Evolutionary conservation across 2,113 vertebrate genomes (phyloP).

Genomic region (Bubalus kerabau): DNA sequence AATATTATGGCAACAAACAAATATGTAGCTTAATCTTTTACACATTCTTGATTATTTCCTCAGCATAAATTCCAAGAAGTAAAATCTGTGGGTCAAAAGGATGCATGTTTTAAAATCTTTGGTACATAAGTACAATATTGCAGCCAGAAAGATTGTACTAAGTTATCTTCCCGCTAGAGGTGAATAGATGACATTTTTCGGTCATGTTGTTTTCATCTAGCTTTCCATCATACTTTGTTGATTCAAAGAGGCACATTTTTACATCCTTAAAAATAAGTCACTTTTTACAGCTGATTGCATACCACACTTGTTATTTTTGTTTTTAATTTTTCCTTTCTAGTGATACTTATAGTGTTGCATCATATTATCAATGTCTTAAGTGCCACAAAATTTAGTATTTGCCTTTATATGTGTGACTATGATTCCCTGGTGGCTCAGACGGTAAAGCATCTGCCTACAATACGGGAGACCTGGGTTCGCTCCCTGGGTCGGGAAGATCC

Average conservation of each 20-base stretch:
- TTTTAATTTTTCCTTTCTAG: not conserved
- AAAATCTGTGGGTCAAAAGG: constrained; percentile 42
- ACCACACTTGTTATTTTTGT: not conserved
- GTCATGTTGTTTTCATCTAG: not conserved
- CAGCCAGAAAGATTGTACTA: constrained; percentile 12
- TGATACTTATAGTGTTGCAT: not conserved
- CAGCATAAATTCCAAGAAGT: constrained; percentile 40
- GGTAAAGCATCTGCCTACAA: too few relatives aligned
- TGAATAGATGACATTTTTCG: constrained; percentile 7
- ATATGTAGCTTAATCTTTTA: constrained; percentile 48
- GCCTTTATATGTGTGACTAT: not conserved
- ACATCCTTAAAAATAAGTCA: constrained; percentile 20
- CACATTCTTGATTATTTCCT: constrained; percentile 50
- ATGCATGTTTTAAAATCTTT: constrained; percentile 4
- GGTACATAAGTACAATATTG: not conserved
- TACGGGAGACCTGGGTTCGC: too few relatives aligned
- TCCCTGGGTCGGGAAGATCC: too few relatives aligned
- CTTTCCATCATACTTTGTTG: not conserved
- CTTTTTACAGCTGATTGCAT: not conserved
- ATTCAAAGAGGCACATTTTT: not conserved
- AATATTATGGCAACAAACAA: constrained; percentile 55
- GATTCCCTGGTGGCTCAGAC: too few relatives aligned
- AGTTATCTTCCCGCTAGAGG: not conserved
- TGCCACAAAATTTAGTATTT: not conserved
- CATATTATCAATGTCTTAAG: not conserved